Percentiles rank a stretch among this genome's conserved stretches.
phyloP scores from a whole-genome alignment of 1,140 invertebrate species.

The Neomicropteryx cornuta region DNA sequence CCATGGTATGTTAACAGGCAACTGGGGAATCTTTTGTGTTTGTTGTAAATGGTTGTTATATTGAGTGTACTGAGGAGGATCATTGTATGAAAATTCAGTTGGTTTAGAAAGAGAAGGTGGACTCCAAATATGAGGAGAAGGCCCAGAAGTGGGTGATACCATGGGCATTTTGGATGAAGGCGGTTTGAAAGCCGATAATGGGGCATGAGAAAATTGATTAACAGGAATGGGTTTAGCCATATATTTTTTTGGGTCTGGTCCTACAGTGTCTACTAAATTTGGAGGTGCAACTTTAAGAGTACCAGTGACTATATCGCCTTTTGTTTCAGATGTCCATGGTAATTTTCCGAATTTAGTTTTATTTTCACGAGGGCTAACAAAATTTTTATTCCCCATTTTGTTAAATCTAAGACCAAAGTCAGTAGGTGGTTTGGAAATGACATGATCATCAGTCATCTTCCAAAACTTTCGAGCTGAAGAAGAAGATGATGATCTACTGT shows the following conservation, averaged over 20 bases:
- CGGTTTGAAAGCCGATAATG: conserved; percentile 58
- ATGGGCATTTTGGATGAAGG: too few relatives aligned
- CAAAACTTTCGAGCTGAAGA: conserved; percentile 44
- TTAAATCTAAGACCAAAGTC: conserved; percentile 25
- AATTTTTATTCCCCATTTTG: conserved; percentile 22
- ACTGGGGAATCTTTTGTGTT: too few relatives aligned
- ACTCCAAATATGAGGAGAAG: conserved; percentile 32
- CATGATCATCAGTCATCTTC: conserved; percentile 39
- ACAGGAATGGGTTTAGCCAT: conserved; percentile 45
- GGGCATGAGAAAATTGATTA: conserved; percentile 60
- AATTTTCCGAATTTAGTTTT: conserved; percentile 26
- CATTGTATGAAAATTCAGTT: background rate
- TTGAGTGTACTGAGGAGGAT: background rate
- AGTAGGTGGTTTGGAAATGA: conserved; percentile 7
- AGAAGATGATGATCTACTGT: conserved; percentile 24
- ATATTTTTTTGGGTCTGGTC: conserved; percentile 16
- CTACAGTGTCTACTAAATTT: conserved; percentile 15
- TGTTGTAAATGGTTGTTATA: too few relatives aligned
- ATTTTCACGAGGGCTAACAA: too few relatives aligned
- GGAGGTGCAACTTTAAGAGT: conserved; percentile 30
- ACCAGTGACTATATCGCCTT: conserved; percentile 25
- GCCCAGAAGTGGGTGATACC: too few relatives aligned
- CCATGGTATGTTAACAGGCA: too few relatives aligned
- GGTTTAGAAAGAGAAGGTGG: conserved; percentile 24
- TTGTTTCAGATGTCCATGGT: conserved; percentile 27